phyloP scores from a whole-genome alignment of 1,140 invertebrate species.

The Leptopilina boulardi region DNA sequence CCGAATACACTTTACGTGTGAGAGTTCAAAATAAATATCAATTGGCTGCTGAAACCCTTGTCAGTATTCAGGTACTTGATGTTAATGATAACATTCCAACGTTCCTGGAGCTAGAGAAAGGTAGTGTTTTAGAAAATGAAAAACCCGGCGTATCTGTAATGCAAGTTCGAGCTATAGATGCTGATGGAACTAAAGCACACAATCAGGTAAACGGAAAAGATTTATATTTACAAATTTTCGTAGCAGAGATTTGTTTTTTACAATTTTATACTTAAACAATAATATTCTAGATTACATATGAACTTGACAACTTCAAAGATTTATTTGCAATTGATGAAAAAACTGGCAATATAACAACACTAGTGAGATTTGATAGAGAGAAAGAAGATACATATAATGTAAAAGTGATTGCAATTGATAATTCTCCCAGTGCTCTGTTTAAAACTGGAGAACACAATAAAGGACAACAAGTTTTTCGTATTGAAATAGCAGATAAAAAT shows the following conservation, averaged over 20 bases:
- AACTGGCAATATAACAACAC: slow-evolving; percentile 91
- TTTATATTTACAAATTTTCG: neutral
- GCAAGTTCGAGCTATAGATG: slow-evolving; percentile 90
- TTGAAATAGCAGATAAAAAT: slow-evolving; percentile 93
- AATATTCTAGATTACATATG: slow-evolving; percentile 80
- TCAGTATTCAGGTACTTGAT: slow-evolving; percentile 87
- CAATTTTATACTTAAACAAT: neutral
- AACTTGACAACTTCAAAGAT: slow-evolving; percentile 82
- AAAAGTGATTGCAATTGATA: slow-evolving; percentile 90
- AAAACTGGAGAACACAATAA: slow-evolving; percentile 82
- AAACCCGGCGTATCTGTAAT: slow-evolving; percentile 87
- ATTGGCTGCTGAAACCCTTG: slow-evolving; percentile 84
- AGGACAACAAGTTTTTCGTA: slow-evolving; percentile 86
- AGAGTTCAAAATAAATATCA: slow-evolving; percentile 88
- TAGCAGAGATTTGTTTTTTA: neutral
- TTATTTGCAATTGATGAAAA: slow-evolving; percentile 86
- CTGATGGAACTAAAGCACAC: slow-evolving; percentile 88
- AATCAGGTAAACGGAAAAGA: slow-evolving; percentile 79
- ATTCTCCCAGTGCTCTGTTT: slow-evolving; percentile 87
- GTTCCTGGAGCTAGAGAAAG: slow-evolving; percentile 82
- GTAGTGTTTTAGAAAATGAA: slow-evolving; percentile 90
- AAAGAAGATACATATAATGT: slow-evolving; percentile 87
- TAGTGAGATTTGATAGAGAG: slow-evolving; percentile 88
- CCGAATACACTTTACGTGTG: slow-evolving; percentile 88
- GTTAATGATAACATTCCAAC: slow-evolving; percentile 92